A percentile compares a stretch with the other conserved stretches of the same genome.
Conservation (phyloP, 1,140 invertebrate genomes). For the Leucophenga varia region DNA sequence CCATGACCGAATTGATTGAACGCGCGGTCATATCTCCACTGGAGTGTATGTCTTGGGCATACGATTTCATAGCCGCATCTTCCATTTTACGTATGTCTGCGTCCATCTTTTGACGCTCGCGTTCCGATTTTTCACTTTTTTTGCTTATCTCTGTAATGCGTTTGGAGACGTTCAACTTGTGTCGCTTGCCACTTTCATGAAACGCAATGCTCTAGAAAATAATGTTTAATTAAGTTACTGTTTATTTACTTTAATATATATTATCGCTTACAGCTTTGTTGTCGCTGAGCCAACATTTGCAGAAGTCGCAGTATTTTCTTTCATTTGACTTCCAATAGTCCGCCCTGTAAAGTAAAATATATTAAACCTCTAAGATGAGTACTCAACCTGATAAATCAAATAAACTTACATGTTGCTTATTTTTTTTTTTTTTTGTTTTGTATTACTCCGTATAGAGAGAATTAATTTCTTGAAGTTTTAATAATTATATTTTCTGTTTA, state of each 20-base stretch:
- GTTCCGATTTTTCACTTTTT: slow-evolving; percentile 76
- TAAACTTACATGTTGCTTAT: slow-evolving; percentile 25
- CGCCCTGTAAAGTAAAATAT: slow-evolving; percentile 67
- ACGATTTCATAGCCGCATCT: slow-evolving; percentile 79
- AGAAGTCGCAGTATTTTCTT: slow-evolving; percentile 95
- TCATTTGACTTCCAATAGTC: slow-evolving; percentile 97
- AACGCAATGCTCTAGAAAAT: slow-evolving; percentile 83
- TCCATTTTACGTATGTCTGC: slow-evolving; percentile 87
- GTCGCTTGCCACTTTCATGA: slow-evolving; percentile 90
- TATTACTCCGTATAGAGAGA: too few species aligned
- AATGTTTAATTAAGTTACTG: slow-evolving; percentile 19
- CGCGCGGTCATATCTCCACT: slow-evolving; percentile 71
- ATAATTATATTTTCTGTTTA: too few species aligned
- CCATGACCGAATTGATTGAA: slow-evolving; percentile 43
- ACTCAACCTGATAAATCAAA: too few species aligned
- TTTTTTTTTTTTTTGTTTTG: neutral
- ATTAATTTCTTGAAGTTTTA: too few species aligned
- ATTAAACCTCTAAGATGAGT: too few species aligned
- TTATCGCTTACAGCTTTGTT: slow-evolving; percentile 84
- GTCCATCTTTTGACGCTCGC: slow-evolving; percentile 75
- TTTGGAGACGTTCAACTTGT: slow-evolving; percentile 92
- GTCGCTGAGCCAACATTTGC: slow-evolving; percentile 97
- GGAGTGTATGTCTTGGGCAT: slow-evolving; percentile 67
- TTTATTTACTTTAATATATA: too few species aligned
- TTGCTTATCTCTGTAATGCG: slow-evolving; percentile 82